A percentile compares a stretch with the other conserved stretches of the same genome.
Evolutionary conservation across 35 echinoderm and acorn worm species (phyloP).

Genomic region (Lytechinus variegatus): DNA sequence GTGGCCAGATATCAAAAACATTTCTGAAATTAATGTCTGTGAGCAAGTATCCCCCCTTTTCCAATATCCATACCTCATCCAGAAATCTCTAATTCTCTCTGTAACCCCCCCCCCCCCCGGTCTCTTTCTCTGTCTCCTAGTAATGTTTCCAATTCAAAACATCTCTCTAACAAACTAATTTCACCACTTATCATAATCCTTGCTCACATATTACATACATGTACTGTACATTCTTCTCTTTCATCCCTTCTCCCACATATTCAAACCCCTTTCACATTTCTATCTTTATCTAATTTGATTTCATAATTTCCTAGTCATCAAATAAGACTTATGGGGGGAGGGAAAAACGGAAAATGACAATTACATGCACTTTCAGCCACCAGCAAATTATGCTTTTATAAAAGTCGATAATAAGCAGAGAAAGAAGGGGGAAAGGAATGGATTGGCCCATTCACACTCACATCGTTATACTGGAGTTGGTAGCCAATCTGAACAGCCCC

Average conservation of each 20-base stretch:
- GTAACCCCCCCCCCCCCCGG: too few species aligned
- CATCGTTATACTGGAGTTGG: constrained; percentile 79
- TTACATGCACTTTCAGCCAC: too few species aligned
- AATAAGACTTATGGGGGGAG: too few species aligned
- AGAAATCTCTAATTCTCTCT: background rate
- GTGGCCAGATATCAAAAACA: too few species aligned
- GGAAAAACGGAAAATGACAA: too few species aligned
- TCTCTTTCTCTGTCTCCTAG: background rate
- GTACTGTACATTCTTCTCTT: background rate
- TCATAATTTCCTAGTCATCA: too few species aligned
- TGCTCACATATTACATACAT: background rate
- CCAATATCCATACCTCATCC: background rate
- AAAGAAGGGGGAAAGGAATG: too few species aligned
- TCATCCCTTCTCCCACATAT: background rate
- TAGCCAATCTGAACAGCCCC: constrained; percentile 80
- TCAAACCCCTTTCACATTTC: too few species aligned
- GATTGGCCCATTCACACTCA: constrained; percentile 50
- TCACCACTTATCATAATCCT: background rate
- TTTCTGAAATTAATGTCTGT: too few species aligned
- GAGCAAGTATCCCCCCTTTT: background rate
- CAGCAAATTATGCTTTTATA: background rate
- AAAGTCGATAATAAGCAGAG: background rate
- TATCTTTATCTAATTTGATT: too few species aligned
- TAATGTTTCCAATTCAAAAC: background rate
- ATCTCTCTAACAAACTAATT: background rate